These are phyloP conservation scores for Salpingus planirostris DNA, from an alignment of 2,888 invertebrate genomes.

Conservation along the genomic window DNA sequence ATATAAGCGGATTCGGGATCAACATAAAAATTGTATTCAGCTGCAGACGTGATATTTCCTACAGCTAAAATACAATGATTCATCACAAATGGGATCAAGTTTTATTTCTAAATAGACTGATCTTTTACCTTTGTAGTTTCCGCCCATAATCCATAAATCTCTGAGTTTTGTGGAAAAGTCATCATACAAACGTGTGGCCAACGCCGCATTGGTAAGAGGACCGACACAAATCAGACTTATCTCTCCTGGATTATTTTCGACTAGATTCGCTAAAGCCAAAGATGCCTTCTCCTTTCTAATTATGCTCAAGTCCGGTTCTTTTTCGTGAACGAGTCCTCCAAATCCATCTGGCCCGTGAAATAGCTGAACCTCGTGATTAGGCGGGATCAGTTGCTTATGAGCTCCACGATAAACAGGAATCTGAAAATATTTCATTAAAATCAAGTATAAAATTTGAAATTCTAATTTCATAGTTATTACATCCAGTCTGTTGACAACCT, in stretches of 20 bases:
- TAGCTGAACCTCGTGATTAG: conserved; percentile 31
- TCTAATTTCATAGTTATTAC: conserved; percentile 37
- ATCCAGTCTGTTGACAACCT: conserved; percentile 49
- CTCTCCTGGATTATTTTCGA: conserved; percentile 47
- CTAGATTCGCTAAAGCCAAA: conserved; percentile 50
- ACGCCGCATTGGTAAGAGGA: conserved; percentile 71
- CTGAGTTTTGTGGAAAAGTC: conserved; percentile 54
- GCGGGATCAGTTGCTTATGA: conserved; percentile 42
- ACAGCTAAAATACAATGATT: conserved; percentile 39
- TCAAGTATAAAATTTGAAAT: background rate
- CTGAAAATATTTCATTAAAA: conserved; percentile 41
- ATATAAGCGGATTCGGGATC: conserved; percentile 73
- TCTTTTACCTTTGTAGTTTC: conserved; percentile 66
- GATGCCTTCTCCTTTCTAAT: conserved; percentile 42
- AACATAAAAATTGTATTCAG: conserved; percentile 68
- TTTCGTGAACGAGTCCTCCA: conserved; percentile 50
- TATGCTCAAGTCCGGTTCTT: conserved; percentile 29
- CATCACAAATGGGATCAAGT: background rate
- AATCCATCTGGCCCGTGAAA: conserved; percentile 65
- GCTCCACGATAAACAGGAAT: conserved; percentile 64
- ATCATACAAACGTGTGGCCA: conserved; percentile 61
- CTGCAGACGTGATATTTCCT: conserved; percentile 52
- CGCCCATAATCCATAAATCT: conserved; percentile 69
- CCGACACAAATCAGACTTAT: conserved; percentile 59
- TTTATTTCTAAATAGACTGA: background rate